phyloP scores from a whole-genome alignment of 2,888 invertebrate genomes.

The Aleiodes leptofemur region DNA sequence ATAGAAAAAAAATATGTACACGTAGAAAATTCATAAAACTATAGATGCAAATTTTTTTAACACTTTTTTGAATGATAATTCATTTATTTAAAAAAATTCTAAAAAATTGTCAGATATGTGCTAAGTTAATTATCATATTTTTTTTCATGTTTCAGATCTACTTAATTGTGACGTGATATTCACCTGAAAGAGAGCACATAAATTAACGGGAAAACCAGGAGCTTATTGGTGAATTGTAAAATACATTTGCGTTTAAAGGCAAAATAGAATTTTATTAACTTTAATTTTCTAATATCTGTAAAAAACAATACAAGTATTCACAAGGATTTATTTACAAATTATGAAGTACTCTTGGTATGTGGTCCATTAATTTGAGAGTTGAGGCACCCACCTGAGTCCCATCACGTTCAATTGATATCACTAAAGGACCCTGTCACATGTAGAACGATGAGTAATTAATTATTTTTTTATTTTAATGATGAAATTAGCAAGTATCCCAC shows the following conservation, averaged over 20 bases:
- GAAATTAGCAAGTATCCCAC: too few species aligned
- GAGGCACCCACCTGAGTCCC: slow-evolving; percentile 58
- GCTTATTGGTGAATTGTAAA: slow-evolving; percentile 7
- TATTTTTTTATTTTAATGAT: not conserved
- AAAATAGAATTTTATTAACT: slow-evolving; percentile 6
- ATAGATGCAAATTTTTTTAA: too few species aligned
- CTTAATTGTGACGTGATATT: not conserved
- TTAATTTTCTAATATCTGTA: slow-evolving; percentile 25
- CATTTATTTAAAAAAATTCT: too few species aligned
- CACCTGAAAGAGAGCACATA: not conserved
- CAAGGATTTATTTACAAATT: slow-evolving; percentile 47
- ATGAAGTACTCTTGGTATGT: slow-evolving; percentile 61
- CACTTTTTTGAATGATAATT: too few species aligned
- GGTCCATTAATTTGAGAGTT: slow-evolving; percentile 58
- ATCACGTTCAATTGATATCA: slow-evolving; percentile 61
- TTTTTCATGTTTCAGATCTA: slow-evolving; percentile 26
- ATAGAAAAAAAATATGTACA: too few species aligned
- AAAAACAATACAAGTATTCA: not conserved
- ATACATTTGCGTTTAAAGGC: slow-evolving; percentile 16
- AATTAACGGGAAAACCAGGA: slow-evolving; percentile 4
- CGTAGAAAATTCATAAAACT: too few species aligned
- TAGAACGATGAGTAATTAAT: not conserved
- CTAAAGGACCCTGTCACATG: slow-evolving; percentile 61
- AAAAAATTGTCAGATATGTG: too few species aligned
- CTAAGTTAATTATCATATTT: not conserved